These are phyloP conservation scores for Drosophila carrolli DNA, from an alignment of 1,140 invertebrate genomes.

Conservation along the genomic window DNA sequence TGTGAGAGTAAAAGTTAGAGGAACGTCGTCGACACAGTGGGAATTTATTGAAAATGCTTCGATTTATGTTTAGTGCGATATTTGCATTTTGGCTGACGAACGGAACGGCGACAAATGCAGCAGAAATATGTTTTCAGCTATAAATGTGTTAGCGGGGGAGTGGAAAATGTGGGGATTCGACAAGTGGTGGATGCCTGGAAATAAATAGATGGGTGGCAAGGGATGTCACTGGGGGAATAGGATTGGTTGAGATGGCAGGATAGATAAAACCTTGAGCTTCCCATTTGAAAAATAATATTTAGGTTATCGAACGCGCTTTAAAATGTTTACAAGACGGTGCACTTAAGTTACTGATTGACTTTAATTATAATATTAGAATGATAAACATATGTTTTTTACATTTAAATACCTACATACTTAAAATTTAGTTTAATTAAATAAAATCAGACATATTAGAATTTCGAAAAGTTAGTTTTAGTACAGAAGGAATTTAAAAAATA, in stretches of 20 bases:
- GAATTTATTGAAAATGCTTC: conserved; percentile 78
- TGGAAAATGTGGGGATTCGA: not conserved
- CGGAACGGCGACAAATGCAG: conserved; percentile 61
- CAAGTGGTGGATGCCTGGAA: conserved; percentile 10
- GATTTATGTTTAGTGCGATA: conserved; percentile 79
- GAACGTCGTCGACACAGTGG: conserved; percentile 25
- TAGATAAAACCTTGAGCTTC: conserved; percentile 46
- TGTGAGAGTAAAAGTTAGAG: not conserved
- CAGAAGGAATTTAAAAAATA: not conserved
- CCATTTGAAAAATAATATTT: conserved; percentile 8
- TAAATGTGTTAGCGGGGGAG: conserved; percentile 3
- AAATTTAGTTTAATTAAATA: too few relatives aligned
- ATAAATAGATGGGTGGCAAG: conserved; percentile 8
- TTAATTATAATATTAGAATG: too few relatives aligned
- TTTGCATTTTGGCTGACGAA: conserved; percentile 75
- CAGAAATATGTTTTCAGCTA: conserved; percentile 51
- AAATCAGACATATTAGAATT: too few relatives aligned
- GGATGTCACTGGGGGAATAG: conserved; percentile 23
- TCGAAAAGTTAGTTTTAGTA: too few relatives aligned
- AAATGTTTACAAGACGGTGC: too few relatives aligned
- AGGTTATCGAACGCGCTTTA: not conserved
- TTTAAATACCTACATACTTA: too few relatives aligned
- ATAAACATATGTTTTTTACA: too few relatives aligned
- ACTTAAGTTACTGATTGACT: too few relatives aligned
- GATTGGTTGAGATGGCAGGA: conserved; percentile 22